Evolutionary conservation across 2,797 vertebrate species (phyloP).

Genomic region (Semotilus atromaculatus): DNA sequence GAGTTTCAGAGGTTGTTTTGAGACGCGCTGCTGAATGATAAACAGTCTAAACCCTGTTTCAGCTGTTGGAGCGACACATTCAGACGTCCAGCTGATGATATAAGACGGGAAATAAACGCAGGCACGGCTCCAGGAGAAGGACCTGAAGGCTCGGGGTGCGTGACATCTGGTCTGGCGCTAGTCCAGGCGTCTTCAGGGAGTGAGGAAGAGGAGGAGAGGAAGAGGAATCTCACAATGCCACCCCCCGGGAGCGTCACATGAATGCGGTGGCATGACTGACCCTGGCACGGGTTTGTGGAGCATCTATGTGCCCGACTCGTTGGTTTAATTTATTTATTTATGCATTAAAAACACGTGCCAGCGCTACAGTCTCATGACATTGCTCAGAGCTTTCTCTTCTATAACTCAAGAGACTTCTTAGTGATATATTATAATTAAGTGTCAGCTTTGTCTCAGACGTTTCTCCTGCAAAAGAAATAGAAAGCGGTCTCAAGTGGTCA

Average conservation of each 20-base stretch:
- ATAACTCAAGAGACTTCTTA: neutral
- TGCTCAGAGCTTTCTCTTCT: neutral
- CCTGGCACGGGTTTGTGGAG: constrained; percentile 35
- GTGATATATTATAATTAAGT: neutral
- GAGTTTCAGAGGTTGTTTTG: constrained; percentile 26
- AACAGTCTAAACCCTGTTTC: constrained; percentile 22
- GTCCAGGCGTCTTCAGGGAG: constrained; percentile 2
- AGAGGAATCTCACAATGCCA: neutral
- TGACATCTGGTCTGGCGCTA: constrained; percentile 12
- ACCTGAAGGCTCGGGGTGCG: constrained; percentile 1
- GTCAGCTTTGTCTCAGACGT: neutral
- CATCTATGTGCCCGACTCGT: neutral
- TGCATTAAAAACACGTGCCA: constrained; percentile 3
- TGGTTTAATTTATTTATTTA: constrained; percentile 12
- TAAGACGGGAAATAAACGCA: constrained; percentile 11
- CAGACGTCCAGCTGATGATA: constrained; percentile 2
- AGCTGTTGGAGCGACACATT: constrained; percentile 6
- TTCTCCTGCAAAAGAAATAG: neutral
- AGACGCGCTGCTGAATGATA: constrained; percentile 32
- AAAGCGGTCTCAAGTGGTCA: no score
- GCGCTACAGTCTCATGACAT: neutral
- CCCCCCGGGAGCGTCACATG: constrained; percentile 24
- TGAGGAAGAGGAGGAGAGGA: constrained; percentile 32
- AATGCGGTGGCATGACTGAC: constrained; percentile 33
- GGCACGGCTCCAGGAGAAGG: constrained; percentile 15